These are phyloP conservation scores for Pollenia angustigena DNA, from an alignment of 2,888 invertebrate genomes.

Conservation along the genomic window DNA sequence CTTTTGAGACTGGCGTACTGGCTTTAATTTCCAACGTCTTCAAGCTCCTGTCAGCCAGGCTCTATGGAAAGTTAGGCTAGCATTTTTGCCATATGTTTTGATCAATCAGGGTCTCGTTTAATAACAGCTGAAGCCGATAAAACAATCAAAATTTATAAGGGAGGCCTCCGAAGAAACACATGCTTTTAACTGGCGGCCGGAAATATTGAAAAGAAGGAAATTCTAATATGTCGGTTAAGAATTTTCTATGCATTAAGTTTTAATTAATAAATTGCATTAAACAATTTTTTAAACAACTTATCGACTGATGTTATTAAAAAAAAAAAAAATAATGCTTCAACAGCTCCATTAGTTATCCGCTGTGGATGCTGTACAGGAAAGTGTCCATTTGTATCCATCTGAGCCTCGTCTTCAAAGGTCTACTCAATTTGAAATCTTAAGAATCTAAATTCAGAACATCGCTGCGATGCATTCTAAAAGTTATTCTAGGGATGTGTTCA, in stretches of 20 bases:
- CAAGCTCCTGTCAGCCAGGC: slow-evolving; percentile 98
- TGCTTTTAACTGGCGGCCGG: slow-evolving; percentile 98
- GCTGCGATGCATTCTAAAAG: too few relatives aligned
- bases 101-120: slow-evolving; percentile 96
- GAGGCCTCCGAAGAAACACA: slow-evolving; percentile 97
- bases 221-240: slow-evolving; percentile 86
- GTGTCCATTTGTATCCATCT: too few relatives aligned
- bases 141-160: slow-evolving; percentile 99
- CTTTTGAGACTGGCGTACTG: slow-evolving; percentile 99
- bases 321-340: too few relatives aligned
- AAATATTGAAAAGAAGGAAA: slow-evolving; percentile 95
- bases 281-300: too few relatives aligned
- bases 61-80: slow-evolving; percentile 99
- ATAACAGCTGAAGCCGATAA: slow-evolving; percentile 99
- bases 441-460: too few relatives aligned
- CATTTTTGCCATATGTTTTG: slow-evolving; percentile 97
- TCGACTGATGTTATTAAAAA: too few relatives aligned
- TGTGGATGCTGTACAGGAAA: too few relatives aligned
- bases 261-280: slow-evolving; percentile 19
- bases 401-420: too few relatives aligned
- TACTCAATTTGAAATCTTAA: too few relatives aligned
- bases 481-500: too few relatives aligned
- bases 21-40: slow-evolving; percentile 98
- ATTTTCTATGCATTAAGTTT: slow-evolving; percentile 34
- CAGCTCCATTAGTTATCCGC: too few relatives aligned